Conservation (phyloP, 2,113 vertebrate genomes). For the Melanerpes formicivorus region DNA sequence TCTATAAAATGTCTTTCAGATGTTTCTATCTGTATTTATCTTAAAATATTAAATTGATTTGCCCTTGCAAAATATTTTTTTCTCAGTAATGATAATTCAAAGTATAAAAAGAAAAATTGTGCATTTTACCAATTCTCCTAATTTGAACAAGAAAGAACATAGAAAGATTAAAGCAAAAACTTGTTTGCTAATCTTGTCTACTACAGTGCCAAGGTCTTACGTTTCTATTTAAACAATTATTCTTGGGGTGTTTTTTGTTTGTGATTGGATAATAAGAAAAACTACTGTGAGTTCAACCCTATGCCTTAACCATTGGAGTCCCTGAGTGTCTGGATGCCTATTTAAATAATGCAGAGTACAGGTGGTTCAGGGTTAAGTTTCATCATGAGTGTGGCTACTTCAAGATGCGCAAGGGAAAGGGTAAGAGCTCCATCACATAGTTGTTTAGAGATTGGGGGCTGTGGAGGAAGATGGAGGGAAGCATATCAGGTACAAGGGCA, state of each 20-base stretch:
- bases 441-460: background rate
- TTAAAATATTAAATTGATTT: background rate
- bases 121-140: conserved; percentile 22
- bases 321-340: background rate
- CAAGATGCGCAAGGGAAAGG: background rate
- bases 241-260: conserved; percentile 12
- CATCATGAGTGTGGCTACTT: background rate
- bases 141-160: background rate
- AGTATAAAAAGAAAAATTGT: background rate
- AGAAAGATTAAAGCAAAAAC: conserved; percentile 21
- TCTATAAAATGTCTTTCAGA: background rate
- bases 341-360: background rate
- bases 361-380: background rate
- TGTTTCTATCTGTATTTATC: background rate
- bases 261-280: conserved; percentile 7
- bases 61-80: background rate
- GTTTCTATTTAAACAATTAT: conserved; percentile 52
- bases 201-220: background rate
- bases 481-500: background rate
- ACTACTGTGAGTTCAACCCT: background rate
- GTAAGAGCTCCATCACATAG: background rate
- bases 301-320: background rate
- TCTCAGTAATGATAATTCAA: conserved; percentile 13
- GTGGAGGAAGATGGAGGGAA: background rate
- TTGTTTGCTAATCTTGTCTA: conserved; percentile 9